These are phyloP conservation scores for Buphagus erythrorhynchus DNA, from an alignment of 2,797 vertebrate genomes.

Conservation along the genomic window DNA sequence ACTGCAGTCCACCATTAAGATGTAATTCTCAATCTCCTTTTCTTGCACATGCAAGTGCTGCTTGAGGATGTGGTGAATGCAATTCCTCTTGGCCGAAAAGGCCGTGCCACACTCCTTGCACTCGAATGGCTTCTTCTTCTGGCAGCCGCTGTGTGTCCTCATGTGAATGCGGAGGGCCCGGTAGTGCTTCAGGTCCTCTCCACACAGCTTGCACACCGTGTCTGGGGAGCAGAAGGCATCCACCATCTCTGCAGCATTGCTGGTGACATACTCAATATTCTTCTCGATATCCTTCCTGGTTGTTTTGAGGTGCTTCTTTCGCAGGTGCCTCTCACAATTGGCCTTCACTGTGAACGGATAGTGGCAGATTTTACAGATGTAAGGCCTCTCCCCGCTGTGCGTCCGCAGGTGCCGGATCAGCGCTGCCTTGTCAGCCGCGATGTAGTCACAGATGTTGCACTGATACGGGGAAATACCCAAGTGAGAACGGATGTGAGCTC, in stretches of 20 bases:
- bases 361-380: constrained; percentile 95
- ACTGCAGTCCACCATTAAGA: constrained; percentile 80
- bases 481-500: constrained; percentile 94
- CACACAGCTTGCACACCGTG: constrained; percentile 89
- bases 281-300: constrained; percentile 96
- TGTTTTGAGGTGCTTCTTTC: constrained; percentile 96
- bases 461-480: constrained; percentile 93
- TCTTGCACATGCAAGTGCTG: constrained; percentile 94
- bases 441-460: constrained; percentile 96
- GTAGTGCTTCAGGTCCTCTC: constrained; percentile 90
- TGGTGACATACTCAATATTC: constrained; percentile 93
- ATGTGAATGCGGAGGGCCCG: constrained; percentile 94
- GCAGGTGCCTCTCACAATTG: constrained; percentile 96
- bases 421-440: constrained; percentile 94
- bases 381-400: constrained; percentile 94
- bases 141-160: constrained; percentile 91
- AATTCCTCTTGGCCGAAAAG: constrained; percentile 94
- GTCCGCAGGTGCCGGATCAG: constrained; percentile 95
- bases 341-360: constrained; percentile 98
- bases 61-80: constrained; percentile 94
- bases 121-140: constrained; percentile 91
- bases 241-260: constrained; percentile 82
- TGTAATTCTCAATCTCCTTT: constrained; percentile 90
- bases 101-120: constrained; percentile 91
- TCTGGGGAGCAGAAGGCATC: constrained; percentile 82